Conservation (phyloP, 2,113 vertebrate genomes). For the Platichthys flesus region DNA sequence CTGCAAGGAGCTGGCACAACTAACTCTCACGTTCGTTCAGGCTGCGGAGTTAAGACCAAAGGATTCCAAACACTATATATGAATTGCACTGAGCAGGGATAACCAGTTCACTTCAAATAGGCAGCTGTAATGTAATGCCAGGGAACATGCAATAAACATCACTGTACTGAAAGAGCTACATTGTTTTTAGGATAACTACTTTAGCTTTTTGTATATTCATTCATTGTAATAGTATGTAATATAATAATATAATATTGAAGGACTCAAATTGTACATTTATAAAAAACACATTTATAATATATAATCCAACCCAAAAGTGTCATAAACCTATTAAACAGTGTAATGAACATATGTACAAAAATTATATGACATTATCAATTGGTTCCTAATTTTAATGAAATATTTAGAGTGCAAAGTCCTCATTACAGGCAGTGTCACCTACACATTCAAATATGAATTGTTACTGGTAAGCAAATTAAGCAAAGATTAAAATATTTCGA, state of each 20-base stretch:
- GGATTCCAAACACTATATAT: conserved; percentile 3
- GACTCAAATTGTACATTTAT: too few relatives aligned
- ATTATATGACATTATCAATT: neutral
- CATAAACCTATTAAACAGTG: too few relatives aligned
- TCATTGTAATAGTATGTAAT: neutral
- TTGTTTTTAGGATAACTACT: neutral
- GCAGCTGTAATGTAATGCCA: neutral
- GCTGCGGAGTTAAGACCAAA: conserved; percentile 5
- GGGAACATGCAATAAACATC: neutral
- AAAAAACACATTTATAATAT: too few relatives aligned
- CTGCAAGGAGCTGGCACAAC: conserved; percentile 32
- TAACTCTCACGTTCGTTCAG: conserved; percentile 32
- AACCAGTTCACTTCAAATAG: neutral
- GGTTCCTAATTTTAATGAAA: neutral
- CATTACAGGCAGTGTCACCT: neutral
- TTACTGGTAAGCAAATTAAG: neutral
- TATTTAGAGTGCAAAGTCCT: neutral
- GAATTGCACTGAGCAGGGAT: neutral
- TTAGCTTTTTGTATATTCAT: neutral
- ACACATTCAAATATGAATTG: neutral
- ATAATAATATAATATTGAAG: neutral
- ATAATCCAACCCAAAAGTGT: too few relatives aligned
- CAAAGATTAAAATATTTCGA: neutral
- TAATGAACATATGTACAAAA: neutral
- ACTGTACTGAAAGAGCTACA: neutral